Percentiles rank a stretch among this genome's conserved stretches.
Evolutionary conservation across 1,140 invertebrate species (phyloP).

Genomic region (Bacillus rossius): DNA sequence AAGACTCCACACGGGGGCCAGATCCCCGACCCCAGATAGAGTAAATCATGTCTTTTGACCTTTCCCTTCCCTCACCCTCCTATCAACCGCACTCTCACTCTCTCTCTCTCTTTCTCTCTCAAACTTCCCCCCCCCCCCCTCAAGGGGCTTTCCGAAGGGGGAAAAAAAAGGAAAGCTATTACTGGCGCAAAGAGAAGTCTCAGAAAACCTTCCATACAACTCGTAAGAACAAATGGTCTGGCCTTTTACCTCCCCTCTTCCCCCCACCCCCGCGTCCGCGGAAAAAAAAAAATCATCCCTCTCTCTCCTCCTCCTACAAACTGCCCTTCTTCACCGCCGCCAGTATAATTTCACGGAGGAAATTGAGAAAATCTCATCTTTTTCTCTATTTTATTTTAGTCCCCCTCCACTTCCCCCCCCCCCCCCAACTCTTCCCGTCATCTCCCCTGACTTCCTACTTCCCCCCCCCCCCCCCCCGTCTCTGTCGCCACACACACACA

Average conservation of each 20-base stretch:
- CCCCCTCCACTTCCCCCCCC: too few species aligned
- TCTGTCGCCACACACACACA: too few species aligned
- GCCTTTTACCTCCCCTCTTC: conserved; percentile 1
- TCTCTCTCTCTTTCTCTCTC: too few species aligned
- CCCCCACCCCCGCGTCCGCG: background rate
- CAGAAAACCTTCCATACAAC: conserved; percentile 8
- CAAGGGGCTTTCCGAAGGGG: too few species aligned
- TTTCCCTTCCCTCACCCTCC: too few species aligned
- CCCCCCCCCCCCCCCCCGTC: too few species aligned
- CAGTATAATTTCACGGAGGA: conserved; percentile 38
- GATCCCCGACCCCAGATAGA: conserved; percentile 11
- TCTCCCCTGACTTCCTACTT: too few species aligned
- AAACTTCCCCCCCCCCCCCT: too few species aligned
- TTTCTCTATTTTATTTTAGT: conserved; percentile 36
- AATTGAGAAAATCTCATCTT: conserved; percentile 40
- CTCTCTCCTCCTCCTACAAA: background rate
- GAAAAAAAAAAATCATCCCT: too few species aligned
- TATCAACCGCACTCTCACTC: too few species aligned
- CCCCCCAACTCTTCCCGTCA: too few species aligned
- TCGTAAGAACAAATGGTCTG: conserved; percentile 16
- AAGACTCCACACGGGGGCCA: conserved; percentile 8
- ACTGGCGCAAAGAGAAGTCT: conserved; percentile 12
- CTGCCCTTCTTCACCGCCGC: conserved; percentile 17
- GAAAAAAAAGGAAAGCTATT: conserved; percentile 18
- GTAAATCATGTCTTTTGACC: conserved; percentile 20